Evolutionary conservation across 2,888 invertebrate species (phyloP).

Genomic region (Panopea generosa): DNA sequence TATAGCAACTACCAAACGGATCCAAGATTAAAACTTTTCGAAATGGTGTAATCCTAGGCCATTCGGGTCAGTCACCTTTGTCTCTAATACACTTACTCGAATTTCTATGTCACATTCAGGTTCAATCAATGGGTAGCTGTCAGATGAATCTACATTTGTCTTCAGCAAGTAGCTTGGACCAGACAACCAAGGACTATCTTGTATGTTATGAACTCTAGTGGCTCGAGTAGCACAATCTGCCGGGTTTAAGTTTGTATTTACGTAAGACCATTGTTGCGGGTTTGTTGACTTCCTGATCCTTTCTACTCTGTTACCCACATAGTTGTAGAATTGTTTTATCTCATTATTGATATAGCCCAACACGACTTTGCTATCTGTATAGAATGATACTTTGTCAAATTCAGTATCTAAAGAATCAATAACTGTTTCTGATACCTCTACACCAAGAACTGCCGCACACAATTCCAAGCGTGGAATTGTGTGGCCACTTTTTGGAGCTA

Average conservation of each 20-base stretch:
- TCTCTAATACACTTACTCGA: constrained; percentile 8
- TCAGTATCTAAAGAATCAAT: constrained; percentile 16
- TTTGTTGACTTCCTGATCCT: constrained; percentile 24
- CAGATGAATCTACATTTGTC: not conserved
- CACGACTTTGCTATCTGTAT: constrained; percentile 48
- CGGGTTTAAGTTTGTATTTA: constrained; percentile 35
- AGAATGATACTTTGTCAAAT: not conserved
- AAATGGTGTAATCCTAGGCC: not conserved
- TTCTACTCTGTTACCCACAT: constrained; percentile 53
- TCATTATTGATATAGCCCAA: constrained; percentile 53
- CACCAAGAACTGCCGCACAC: constrained; percentile 49
- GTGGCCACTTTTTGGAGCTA: constrained; percentile 37
- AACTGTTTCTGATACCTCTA: constrained; percentile 22
- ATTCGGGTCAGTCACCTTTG: not conserved
- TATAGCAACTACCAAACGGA: too few species aligned
- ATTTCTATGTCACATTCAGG: constrained; percentile 38
- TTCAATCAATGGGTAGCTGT: constrained; percentile 19
- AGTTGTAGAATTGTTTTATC: constrained; percentile 46
- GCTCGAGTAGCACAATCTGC: constrained; percentile 40
- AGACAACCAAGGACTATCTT: not conserved
- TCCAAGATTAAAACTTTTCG: not conserved
- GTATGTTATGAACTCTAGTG: not conserved
- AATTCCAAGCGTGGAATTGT: constrained; percentile 61
- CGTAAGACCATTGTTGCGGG: constrained; percentile 40
- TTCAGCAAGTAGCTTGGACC: not conserved